A percentile compares a stretch with the other conserved stretches of the same genome.
Evolutionary conservation across 2,797 vertebrate species (phyloP).

Genomic region (Epinephelus coioides): DNA sequence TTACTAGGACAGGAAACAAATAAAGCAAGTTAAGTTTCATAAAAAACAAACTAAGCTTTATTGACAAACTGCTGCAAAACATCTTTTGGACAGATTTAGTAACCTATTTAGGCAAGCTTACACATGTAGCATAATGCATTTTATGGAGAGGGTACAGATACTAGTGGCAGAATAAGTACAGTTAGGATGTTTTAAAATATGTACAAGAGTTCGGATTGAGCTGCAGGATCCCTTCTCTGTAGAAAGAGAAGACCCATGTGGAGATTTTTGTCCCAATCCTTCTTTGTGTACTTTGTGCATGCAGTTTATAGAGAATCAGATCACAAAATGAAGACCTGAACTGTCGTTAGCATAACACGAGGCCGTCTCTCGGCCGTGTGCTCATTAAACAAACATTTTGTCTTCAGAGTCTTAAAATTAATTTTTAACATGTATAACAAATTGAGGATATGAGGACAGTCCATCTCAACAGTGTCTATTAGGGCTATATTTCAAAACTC

Average conservation of each 20-base stretch:
- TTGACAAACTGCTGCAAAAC: slow-evolving; percentile 99
- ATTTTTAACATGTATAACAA: slow-evolving; percentile 77
- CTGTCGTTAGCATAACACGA: slow-evolving; percentile 74
- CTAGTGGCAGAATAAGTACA: slow-evolving; percentile 92
- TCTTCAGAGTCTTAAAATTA: slow-evolving; percentile 78
- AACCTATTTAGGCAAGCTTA: slow-evolving; percentile 99
- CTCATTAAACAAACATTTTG: slow-evolving; percentile 78
- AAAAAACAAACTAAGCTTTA: slow-evolving; percentile 99
- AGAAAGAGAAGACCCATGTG: slow-evolving; percentile 90
- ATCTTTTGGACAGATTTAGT: slow-evolving; percentile 98
- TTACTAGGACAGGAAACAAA: slow-evolving; percentile 92
- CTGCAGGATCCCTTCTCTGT: slow-evolving; percentile 99
- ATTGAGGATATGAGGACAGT: slow-evolving; percentile 91
- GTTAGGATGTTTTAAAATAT: slow-evolving; percentile 92
- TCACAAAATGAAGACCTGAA: slow-evolving; percentile 81
- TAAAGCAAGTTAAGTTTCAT: slow-evolving; percentile 97
- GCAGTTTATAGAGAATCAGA: slow-evolving; percentile 86
- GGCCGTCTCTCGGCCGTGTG: slow-evolving; percentile 70
- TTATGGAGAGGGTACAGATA: slow-evolving; percentile 96
- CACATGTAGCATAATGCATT: slow-evolving; percentile 98
- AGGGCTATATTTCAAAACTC: slow-evolving; percentile 99
- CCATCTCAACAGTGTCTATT: slow-evolving; percentile 96
- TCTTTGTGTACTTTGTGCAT: slow-evolving; percentile 85
- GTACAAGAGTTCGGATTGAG: slow-evolving; percentile 93
- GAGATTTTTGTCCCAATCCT: slow-evolving; percentile 91